Conservation (phyloP, 2,797 vertebrate species). For the Cetoscarus ocellatus region DNA sequence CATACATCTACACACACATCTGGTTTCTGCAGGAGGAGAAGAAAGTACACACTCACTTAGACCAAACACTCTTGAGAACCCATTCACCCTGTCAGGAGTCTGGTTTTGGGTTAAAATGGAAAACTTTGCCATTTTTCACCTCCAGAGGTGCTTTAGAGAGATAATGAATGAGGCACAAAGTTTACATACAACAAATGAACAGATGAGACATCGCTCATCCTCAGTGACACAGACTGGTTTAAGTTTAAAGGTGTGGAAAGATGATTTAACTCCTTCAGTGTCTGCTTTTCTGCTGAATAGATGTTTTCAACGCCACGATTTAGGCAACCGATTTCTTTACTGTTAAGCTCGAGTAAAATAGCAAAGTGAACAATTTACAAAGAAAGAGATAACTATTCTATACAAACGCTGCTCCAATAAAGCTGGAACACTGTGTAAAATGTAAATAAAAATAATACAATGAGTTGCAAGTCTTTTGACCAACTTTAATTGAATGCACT, state of each 20-base stretch:
- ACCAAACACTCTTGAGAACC: slow-evolving; percentile 17
- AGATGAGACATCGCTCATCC: not conserved
- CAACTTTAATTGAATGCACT: too few relatives aligned
- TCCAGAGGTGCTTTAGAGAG: not conserved
- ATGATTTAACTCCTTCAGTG: not conserved
- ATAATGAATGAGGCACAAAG: slow-evolving; percentile 1
- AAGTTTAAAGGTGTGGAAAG: slow-evolving; percentile 3
- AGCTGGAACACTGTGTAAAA: too few relatives aligned
- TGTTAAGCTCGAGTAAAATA: not conserved
- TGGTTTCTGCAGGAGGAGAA: too few relatives aligned
- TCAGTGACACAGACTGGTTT: not conserved
- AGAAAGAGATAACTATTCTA: too few relatives aligned
- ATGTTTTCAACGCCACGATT: not conserved
- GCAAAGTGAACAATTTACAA: not conserved
- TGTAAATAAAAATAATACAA: too few relatives aligned
- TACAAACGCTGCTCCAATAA: too few relatives aligned
- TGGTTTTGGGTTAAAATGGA: slow-evolving; percentile 5
- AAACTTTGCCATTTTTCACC: not conserved
- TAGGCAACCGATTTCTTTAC: not conserved
- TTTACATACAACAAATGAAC: slow-evolving; percentile 22
- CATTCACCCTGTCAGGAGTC: slow-evolving; percentile 2
- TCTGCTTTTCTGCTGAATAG: not conserved
- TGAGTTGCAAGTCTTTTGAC: too few relatives aligned
- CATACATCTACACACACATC: slow-evolving; percentile 1
- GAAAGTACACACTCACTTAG: not conserved